A percentile compares a stretch with the other conserved stretches of the same genome.
These are phyloP conservation scores for Drosophila buzzatii DNA, from an alignment of 2,888 invertebrate genomes.

Conservation along the genomic window DNA sequence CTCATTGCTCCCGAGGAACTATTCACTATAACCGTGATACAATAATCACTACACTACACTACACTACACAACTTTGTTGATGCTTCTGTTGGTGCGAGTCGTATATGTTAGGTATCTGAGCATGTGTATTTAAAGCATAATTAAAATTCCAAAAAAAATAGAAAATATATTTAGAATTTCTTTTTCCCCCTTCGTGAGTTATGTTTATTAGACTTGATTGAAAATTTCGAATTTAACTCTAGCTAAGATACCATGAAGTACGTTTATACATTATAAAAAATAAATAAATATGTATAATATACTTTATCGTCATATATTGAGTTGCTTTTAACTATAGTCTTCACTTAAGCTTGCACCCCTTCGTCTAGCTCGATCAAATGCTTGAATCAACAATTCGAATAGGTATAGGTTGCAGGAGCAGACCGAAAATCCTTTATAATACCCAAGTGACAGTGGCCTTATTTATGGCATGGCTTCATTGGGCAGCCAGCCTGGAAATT, in stretches of 20 bases:
- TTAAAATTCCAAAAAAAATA: neutral
- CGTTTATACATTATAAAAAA: neutral
- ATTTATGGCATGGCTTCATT: constrained; percentile 83
- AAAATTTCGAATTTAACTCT: too few species aligned
- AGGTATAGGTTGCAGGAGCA: constrained; percentile 30
- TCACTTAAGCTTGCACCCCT: constrained; percentile 13
- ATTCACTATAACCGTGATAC: constrained; percentile 83
- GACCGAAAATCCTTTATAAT: constrained; percentile 78
- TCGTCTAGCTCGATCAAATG: constrained; percentile 7
- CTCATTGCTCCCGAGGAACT: constrained; percentile 81
- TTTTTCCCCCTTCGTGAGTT: too few species aligned
- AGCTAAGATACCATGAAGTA: neutral
- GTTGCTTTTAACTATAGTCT: constrained; percentile 14
- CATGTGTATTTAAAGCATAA: neutral
- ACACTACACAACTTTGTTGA: too few species aligned
- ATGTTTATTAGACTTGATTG: too few species aligned
- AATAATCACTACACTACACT: constrained; percentile 29
- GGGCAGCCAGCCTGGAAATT: constrained; percentile 50
- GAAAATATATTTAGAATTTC: too few species aligned
- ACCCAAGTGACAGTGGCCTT: constrained; percentile 68
- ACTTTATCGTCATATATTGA: neutral
- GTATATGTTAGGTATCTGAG: too few species aligned
- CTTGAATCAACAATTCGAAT: constrained; percentile 62
- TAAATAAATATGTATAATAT: neutral
- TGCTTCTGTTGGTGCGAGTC: too few species aligned